A percentile compares a stretch with the other conserved stretches of the same genome.
Conservation (phyloP, 2,888 invertebrate species). For the Saturnia pavonia region DNA sequence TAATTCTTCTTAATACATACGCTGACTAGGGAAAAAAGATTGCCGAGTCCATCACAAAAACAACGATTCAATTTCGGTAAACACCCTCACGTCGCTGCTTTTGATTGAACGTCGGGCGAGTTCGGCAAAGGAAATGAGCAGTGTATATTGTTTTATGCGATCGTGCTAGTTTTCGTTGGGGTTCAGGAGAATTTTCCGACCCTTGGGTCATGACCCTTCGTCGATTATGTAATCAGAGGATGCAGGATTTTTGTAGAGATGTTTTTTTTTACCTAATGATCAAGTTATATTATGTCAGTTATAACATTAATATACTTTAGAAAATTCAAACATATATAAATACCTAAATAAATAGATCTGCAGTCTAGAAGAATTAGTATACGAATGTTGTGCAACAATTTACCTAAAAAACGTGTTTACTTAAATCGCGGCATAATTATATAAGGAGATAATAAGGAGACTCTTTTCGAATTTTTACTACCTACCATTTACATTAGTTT, state of each 20-base stretch:
- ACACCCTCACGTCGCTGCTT: slow-evolving; percentile 19
- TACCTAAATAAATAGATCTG: no score
- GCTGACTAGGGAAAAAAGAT: slow-evolving; percentile 21
- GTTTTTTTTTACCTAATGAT: slow-evolving; percentile 4
- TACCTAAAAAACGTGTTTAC: no score
- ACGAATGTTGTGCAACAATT: no score
- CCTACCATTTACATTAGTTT: no score
- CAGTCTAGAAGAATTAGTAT: no score
- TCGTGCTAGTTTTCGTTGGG: slow-evolving; percentile 9
- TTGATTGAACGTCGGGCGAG: slow-evolving; percentile 16
- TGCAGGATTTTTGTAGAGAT: slow-evolving; percentile 10
- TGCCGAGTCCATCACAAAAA: slow-evolving; percentile 13
- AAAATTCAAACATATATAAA: no score
- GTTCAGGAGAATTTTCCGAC: background rate
- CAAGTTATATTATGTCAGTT: background rate
- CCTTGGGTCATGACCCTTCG: slow-evolving; percentile 13
- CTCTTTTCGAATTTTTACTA: no score
- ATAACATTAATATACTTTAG: no score
- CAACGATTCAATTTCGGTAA: slow-evolving; percentile 22
- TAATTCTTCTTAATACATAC: slow-evolving; percentile 21
- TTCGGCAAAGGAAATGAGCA: slow-evolving; percentile 8
- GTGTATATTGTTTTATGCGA: slow-evolving; percentile 16
- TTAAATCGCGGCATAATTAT: no score
- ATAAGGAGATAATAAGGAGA: no score
- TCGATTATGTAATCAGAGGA: slow-evolving; percentile 12